Conservation (phyloP, 2,113 vertebrate genomes). For the Butorides virescens region DNA sequence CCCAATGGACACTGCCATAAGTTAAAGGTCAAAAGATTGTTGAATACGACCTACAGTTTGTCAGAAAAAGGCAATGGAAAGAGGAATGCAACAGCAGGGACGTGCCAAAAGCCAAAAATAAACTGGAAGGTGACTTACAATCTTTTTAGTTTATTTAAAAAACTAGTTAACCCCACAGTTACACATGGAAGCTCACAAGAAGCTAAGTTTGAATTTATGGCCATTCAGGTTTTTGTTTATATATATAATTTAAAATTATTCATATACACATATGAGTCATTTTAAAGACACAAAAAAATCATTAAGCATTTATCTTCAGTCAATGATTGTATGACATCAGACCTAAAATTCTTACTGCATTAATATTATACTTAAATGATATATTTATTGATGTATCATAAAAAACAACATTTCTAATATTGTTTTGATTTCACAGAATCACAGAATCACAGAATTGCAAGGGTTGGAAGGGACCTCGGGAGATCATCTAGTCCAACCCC, state of each 20-base stretch:
- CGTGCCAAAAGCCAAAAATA: slow-evolving; percentile 45
- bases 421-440: too few relatives aligned
- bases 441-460: too few relatives aligned
- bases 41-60: slow-evolving; percentile 29
- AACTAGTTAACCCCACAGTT: neutral
- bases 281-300: slow-evolving; percentile 8
- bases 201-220: neutral
- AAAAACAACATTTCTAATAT: neutral
- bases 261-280: neutral
- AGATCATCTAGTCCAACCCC: too few relatives aligned
- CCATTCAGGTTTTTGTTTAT: neutral
- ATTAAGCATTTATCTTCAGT: neutral
- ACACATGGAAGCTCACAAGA: neutral
- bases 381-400: neutral
- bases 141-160: neutral
- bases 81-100: neutral
- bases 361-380: neutral
- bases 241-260: neutral
- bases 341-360: neutral
- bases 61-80: slow-evolving; percentile 25
- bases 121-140: slow-evolving; percentile 18
- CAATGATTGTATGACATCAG: neutral
- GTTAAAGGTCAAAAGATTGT: slow-evolving; percentile 18
- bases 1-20: neutral
- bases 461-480: too few relatives aligned